phyloP scores from a whole-genome alignment of 2,113 vertebrate species.

The Columbina picui region DNA sequence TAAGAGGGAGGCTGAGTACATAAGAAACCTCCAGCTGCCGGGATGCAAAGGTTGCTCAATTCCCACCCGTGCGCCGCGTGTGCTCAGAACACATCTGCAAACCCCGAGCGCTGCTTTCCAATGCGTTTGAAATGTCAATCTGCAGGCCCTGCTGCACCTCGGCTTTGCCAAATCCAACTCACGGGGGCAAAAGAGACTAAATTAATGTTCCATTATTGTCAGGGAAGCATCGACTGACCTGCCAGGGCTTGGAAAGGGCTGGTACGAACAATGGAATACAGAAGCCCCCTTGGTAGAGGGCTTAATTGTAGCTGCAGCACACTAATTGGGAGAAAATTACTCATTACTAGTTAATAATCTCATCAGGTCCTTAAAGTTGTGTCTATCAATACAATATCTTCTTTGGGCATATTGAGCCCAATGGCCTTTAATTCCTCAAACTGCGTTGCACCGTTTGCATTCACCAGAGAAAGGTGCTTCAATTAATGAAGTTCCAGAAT shows the following conservation, averaged over 20 bases:
- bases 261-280: background rate
- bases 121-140: background rate
- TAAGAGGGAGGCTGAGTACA: background rate
- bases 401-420: background rate
- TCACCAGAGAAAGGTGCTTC: background rate
- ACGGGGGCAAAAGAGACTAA: background rate
- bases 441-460: background rate
- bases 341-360: background rate
- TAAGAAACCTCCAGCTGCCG: background rate
- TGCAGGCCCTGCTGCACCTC: background rate
- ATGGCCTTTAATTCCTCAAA: background rate
- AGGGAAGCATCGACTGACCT: background rate
- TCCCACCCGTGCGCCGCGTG: background rate
- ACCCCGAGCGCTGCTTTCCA: background rate
- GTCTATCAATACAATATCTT: background rate
- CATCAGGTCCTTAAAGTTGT: background rate
- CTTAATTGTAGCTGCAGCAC: background rate
- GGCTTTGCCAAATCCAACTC: background rate
- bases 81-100: background rate
- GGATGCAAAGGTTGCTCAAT: background rate
- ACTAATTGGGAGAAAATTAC: background rate
- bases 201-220: background rate
- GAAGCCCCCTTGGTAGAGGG: background rate
- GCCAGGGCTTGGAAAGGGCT: background rate
- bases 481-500: background rate